phyloP scores from a whole-genome alignment of 2,113 vertebrate species.

The Manacus vitellinus region DNA sequence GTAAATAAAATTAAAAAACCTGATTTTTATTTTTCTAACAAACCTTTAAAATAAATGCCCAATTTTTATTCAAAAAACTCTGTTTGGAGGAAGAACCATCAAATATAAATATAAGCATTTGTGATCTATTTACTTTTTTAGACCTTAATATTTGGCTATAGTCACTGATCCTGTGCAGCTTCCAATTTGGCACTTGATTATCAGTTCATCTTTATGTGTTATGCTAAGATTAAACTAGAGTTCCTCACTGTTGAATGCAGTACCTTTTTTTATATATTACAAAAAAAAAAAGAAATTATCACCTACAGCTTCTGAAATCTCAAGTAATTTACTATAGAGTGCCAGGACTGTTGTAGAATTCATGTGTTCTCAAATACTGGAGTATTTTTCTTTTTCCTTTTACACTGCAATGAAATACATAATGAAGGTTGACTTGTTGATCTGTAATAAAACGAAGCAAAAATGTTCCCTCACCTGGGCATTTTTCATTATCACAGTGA shows the following conservation, averaged over 20 bases:
- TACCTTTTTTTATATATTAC: neutral
- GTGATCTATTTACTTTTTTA: neutral
- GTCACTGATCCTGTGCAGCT: neutral
- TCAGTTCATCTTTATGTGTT: neutral
- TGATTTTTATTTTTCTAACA: neutral
- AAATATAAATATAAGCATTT: neutral
- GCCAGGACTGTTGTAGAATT: neutral
- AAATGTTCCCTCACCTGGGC: neutral
- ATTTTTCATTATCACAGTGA: neutral
- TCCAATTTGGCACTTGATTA: rapidly evolving
- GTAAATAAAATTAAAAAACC: neutral
- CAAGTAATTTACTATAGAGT: neutral
- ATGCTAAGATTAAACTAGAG: neutral
- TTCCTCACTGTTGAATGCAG: neutral
- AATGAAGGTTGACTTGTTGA: neutral
- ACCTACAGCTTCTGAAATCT: neutral
- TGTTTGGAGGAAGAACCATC: neutral
- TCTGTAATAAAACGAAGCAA: neutral
- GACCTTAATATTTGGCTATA: neutral
- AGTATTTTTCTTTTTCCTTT: neutral
- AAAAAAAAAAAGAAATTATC: neutral
- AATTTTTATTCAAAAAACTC: neutral
- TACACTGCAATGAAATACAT: neutral
- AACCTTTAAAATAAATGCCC: neutral
- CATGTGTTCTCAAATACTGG: neutral